A percentile compares a stretch with the other conserved stretches of the same genome.
Evolutionary conservation across 30 jellyfish, hydroid and myxozoan genomes (phyloP).

Genomic region (Aurelia aurita complex sp. Pacific): DNA sequence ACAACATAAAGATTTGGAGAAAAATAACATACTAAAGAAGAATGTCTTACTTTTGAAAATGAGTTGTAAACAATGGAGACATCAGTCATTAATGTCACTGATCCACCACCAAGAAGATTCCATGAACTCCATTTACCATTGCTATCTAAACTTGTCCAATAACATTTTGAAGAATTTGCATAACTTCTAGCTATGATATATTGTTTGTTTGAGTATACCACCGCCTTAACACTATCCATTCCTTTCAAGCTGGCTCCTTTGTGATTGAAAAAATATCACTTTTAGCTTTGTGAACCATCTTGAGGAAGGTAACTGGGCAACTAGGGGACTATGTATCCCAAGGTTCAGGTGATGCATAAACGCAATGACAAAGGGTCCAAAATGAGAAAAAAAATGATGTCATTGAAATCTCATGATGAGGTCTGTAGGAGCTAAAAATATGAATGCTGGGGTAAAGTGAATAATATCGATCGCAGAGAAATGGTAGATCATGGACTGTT

Average conservation of each 20-base stretch:
- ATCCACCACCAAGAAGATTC: constrained; percentile 76
- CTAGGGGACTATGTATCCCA: too few species aligned
- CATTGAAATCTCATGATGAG: too few species aligned
- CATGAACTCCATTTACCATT: constrained; percentile 48
- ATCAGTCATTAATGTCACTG: constrained; percentile 72
- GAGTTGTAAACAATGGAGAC: constrained; percentile 80
- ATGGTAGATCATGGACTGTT: too few species aligned
- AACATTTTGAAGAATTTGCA: constrained; percentile 69
- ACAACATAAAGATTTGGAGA: not conserved
- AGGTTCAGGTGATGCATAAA: too few species aligned
- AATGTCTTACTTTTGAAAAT: constrained; percentile 73
- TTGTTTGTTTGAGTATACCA: constrained; percentile 15
- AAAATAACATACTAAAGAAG: not conserved
- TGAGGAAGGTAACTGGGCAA: too few species aligned
- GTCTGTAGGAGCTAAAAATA: too few species aligned
- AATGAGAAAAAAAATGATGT: too few species aligned
- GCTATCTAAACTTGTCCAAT: constrained; percentile 61
- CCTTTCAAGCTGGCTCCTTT: constrained; percentile 67
- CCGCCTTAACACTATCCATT: constrained; percentile 65
- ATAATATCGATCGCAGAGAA: too few species aligned
- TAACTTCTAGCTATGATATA: constrained; percentile 77
- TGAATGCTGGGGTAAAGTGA: too few species aligned
- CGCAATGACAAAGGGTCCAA: too few species aligned
- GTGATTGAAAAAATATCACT: too few species aligned
- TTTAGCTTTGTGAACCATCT: too few species aligned